Base-by-base conservation (phyloP, 2,113 vertebrate genomes). In the Mesoclemmys tuberculata region DNA sequence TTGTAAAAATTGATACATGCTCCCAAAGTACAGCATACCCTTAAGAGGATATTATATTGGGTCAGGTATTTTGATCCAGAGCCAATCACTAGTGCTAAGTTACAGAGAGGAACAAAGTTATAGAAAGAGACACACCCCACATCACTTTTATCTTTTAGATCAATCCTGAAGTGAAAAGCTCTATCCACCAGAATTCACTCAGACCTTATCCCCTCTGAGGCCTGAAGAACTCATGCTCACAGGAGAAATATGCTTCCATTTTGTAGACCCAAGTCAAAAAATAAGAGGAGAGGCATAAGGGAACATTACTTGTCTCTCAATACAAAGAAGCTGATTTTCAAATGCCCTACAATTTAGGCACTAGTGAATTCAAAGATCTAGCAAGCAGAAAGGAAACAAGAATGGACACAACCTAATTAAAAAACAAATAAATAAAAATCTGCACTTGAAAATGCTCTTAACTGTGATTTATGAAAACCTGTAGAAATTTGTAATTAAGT, bases 401-500 rank as follows among this genome's bases (percentile, higher is more conserved):
- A 90, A 93, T 91, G 93, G 96, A 93, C 54, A 79, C 52, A n/a
- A 3, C 58, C 55, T 48, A 51, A 90, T 82, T 96, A 80, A 49
- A 95, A 87, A 95, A 82, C 46, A 84, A 58, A 64, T 38, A 11
- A 1, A 71, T 46, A 87, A 95, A 80, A 27, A 77, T 8, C 11
- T 27, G 26, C 74, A 27, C 44, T 13, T 21, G 38, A 44, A 75
- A 44, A 26, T 24, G 82, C 78, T 91, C 93, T 84, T 92, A 64
- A 79, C 48, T 82, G 48, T 82, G 89, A 92, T 94, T 95, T 95
- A 95, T 94, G 90, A 89, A 96, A 96, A 77, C 24, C 94, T 93
- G 68, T 94, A 78, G 52, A 94, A 78, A 97, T 94, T 94, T 88
- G 90, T 95, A 95, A 84, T 94, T 97, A 94, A 21, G 52, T 89